phyloP scores from a whole-genome alignment of 2,797 vertebrate genomes.

The Enteromius paludinosus region DNA sequence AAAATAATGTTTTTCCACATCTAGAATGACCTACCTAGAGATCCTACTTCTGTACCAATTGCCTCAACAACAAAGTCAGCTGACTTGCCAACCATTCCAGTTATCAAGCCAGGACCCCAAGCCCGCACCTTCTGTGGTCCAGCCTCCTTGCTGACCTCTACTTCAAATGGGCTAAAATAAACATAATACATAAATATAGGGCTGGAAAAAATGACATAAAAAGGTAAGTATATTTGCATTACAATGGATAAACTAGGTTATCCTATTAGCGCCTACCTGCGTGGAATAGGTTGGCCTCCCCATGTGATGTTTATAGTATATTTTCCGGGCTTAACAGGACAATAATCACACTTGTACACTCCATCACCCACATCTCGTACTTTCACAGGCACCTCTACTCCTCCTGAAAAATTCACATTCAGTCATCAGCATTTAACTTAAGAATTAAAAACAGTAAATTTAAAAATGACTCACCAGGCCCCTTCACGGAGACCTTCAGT shows the following conservation, averaged over 20 bases:
- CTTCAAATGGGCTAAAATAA: constrained; percentile 88
- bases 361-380: constrained; percentile 86
- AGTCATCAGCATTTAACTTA: constrained; percentile 23
- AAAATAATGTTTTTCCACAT: not conserved
- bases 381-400: constrained; percentile 89
- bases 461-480: constrained; percentile 85
- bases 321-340: constrained; percentile 86
- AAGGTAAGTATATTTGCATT: constrained; percentile 32
- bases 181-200: not conserved
- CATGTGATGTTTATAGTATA: constrained; percentile 91
- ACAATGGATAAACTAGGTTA: not conserved
- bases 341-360: constrained; percentile 91
- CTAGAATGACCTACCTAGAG: constrained; percentile 81
- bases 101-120: constrained; percentile 94
- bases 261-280: constrained; percentile 81
- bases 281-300: constrained; percentile 91
- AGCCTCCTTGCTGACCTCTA: constrained; percentile 84
- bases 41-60: constrained; percentile 93
- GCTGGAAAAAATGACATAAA: not conserved
- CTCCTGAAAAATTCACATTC: constrained; percentile 63
- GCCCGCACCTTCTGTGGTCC: constrained; percentile 93
- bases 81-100: constrained; percentile 92
- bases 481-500: constrained; percentile 89
- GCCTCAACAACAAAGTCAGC: constrained; percentile 97
- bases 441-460: constrained; percentile 45